phyloP scores from a whole-genome alignment of 2,888 invertebrate genomes.

The Heliconius cydno region DNA sequence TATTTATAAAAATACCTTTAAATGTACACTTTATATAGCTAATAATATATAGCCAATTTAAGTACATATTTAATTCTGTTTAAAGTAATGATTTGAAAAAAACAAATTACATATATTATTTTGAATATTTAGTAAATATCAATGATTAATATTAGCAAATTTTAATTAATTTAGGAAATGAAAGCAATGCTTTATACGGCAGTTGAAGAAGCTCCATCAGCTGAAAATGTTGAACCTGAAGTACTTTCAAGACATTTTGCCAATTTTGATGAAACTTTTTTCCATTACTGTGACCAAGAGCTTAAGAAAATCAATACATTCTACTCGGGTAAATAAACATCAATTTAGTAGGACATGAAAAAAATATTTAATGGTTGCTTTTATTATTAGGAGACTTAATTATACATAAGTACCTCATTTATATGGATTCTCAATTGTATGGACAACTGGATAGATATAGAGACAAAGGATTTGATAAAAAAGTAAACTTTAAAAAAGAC shows the following conservation, averaged over 20 bases:
- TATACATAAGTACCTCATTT: not conserved
- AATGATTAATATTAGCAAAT: not conserved
- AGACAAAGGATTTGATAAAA: not conserved
- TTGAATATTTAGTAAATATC: no score
- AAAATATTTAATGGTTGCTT: not conserved
- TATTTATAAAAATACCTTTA: not conserved
- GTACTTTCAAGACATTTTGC: conserved; percentile 94
- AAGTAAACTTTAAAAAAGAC: not conserved
- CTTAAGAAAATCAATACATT: conserved; percentile 98
- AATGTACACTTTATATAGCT: not conserved
- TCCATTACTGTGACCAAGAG: conserved; percentile 97
- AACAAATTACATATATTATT: no score
- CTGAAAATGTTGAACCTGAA: conserved; percentile 95
- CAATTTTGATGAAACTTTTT: conserved; percentile 97
- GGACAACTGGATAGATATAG: not conserved
- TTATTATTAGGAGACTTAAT: not conserved
- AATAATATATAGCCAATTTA: not conserved
- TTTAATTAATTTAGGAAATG: conserved; percentile 89
- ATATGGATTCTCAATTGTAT: not conserved
- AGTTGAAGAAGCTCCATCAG: conserved; percentile 94
- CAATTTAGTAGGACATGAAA: not conserved
- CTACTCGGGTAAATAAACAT: conserved; percentile 88
- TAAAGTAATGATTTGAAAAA: not conserved
- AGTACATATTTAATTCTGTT: not conserved
- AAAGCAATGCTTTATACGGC: conserved; percentile 97